Conservation (phyloP, 2,113 vertebrate genomes). For the Pitta sordida region DNA sequence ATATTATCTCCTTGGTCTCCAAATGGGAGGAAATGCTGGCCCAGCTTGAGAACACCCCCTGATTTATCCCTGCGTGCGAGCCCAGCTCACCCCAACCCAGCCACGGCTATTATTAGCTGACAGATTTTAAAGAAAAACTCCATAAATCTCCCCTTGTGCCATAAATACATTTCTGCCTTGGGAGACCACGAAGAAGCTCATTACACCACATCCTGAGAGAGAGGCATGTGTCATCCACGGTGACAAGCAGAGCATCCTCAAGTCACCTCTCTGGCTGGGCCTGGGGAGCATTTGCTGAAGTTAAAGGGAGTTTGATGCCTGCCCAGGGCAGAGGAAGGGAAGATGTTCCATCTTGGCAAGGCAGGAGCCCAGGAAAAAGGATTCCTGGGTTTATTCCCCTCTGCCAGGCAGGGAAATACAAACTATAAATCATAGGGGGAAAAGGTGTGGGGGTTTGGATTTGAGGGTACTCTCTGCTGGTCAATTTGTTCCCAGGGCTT, state of each 20-base stretch:
- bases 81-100: conserved; percentile 51
- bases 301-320: neutral
- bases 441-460: neutral
- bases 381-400: neutral
- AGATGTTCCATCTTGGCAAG: neutral
- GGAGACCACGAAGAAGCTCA: conserved; percentile 71
- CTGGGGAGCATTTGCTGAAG: neutral
- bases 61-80: conserved; percentile 66
- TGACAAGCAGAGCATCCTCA: conserved; percentile 73
- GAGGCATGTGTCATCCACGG: conserved; percentile 68
- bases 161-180: conserved; percentile 75
- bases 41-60: conserved; percentile 14
- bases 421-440: neutral
- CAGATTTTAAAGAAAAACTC: conserved; percentile 73
- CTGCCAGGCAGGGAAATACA: neutral
- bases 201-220: conserved; percentile 77
- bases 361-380: neutral
- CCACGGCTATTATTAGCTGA: conserved; percentile 72
- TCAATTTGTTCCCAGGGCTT: neutral
- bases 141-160: conserved; percentile 75
- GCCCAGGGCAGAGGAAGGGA: neutral
- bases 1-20: neutral
- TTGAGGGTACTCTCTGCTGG: neutral
- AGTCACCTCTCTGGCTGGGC: conserved; percentile 49
- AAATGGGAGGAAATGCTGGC: conserved; percentile 12